Evolutionary conservation across 2,797 vertebrate genomes (phyloP), one percentile per base, ranked within the genome.

Genomic region (Ceryle rudis): DNA sequence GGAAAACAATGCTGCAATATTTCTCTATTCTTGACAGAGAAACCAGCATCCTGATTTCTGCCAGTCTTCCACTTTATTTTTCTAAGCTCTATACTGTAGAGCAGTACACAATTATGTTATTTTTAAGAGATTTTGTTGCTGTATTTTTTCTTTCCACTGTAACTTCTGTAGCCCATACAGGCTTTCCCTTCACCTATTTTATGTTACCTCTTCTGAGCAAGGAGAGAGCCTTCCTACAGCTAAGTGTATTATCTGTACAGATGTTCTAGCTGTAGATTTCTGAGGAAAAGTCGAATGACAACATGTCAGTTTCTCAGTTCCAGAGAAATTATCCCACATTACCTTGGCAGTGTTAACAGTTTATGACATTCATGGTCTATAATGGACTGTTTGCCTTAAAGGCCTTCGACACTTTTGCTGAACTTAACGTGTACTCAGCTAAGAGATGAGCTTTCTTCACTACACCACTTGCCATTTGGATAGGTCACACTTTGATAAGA

Each of bases 401-500:
- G 67, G 60, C 65, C 87, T 85, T 78, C 85, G 95, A 87, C 93
- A 95, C 78, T 83, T 95, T 95, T 93, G 66, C 74, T 91, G 94
- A 90, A 95, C 75, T 95, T 96, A 90, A 90, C 60, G 18, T 69
- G 71, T 83, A 90, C 41, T 89, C 52, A 85, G 84, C 79, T 91
- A 80, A 71, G 70, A 66, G 52, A 62, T 93, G 90, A 89, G 95
- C 87, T 95, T 95, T 94, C 92, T 70, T 91, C 44, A 18, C 80
- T 91, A 49, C 82, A 75, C 91, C 71, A 41, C 78, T 95, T 96
- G 91, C 85, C 55, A 69, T 95, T 96, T 95, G 97, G 95, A 96
- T 95, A 97, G 96, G 97, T 97, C 96, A 97, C 47, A 60, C 89
- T 96, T 95, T 82, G 92, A 88, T 89, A 90, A 93, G 47, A 35